Base-by-base conservation (phyloP, 2,888 invertebrate species). In the Diloba caeruleocephala region DNA sequence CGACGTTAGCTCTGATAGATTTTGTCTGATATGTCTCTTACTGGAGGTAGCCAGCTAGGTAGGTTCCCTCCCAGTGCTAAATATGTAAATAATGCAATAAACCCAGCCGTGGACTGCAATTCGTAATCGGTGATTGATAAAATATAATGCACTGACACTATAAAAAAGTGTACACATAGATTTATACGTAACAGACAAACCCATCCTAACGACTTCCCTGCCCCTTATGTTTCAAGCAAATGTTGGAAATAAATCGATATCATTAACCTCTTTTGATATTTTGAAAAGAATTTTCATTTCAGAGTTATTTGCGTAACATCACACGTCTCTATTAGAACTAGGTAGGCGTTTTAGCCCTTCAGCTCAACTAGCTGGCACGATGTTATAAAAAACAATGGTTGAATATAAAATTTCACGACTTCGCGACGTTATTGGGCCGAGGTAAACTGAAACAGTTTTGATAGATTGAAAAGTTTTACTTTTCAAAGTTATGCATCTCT, bases 381-480 rank as follows among this genome's bases (percentile, higher is more conserved):
- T 37, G 37, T 42, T 43, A 26, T 21, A 25, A 53, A 55, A 57
- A 62, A 73, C 60, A 60, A 63, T 70, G 25, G 41, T 21, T 41
- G 49, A 54, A 50, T 57, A 54, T 74, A 63, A 57, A 41, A 52
- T 65, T 74, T 72, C 56, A 71, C 42, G 56, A 65, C 15, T 32
- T 56, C 42, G 56, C 34, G 25, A 48, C 43, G 28, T 51, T 37
- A 60, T 58, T 48, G 37, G 71, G 74, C 69, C 74, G 71, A 62
- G 74, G 65, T 54, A 25, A 56, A 46, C 53, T 41, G 52, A 60
- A 70, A 54, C 28, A 23, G 28, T 32, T 63, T 57, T 58, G 50
- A 56, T 62, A 39, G 42, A 54, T 62, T 36, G 14, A 46, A 12
- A 41, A 46, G 31, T 45, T 50, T 37, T 37, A 10, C 10, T 51